Evolutionary conservation across 2,888 invertebrate genomes (phyloP).

Genomic region (Protodeltote pygarga): DNA sequence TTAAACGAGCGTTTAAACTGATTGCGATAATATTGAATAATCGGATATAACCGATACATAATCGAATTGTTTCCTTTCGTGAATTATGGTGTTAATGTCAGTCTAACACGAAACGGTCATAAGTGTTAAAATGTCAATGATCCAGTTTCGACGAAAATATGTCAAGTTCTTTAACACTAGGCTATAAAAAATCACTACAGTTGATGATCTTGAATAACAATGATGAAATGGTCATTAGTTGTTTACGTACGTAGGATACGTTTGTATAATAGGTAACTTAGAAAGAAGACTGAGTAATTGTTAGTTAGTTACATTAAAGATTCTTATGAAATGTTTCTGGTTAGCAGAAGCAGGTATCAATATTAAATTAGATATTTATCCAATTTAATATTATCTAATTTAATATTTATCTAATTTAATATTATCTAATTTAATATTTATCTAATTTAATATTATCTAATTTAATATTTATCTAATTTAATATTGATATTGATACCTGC

Average conservation of each 20-base stretch:
- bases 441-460: no score
- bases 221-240: conserved; percentile 37
- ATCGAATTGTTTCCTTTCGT: conserved; percentile 12
- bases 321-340: background rate
- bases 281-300: no score
- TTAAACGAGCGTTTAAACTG: conserved; percentile 4
- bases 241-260: conserved; percentile 13
- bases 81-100: conserved; percentile 9
- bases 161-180: conserved; percentile 54
- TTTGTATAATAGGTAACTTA: conserved; percentile 12
- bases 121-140: conserved; percentile 42
- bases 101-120: conserved; percentile 12
- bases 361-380: no score
- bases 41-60: conserved; percentile 17
- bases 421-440: no score
- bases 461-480: no score
- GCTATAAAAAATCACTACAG: conserved; percentile 24
- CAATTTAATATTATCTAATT: no score
- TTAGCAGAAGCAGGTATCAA: no score
- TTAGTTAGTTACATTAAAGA: no score
- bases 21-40: conserved; percentile 15
- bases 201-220: conserved; percentile 44
- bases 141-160: conserved; percentile 44
- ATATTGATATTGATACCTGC: no score
- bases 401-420: no score